Evolutionary conservation across 2,113 vertebrate genomes (phyloP).

Genomic region (Numida meleagris): DNA sequence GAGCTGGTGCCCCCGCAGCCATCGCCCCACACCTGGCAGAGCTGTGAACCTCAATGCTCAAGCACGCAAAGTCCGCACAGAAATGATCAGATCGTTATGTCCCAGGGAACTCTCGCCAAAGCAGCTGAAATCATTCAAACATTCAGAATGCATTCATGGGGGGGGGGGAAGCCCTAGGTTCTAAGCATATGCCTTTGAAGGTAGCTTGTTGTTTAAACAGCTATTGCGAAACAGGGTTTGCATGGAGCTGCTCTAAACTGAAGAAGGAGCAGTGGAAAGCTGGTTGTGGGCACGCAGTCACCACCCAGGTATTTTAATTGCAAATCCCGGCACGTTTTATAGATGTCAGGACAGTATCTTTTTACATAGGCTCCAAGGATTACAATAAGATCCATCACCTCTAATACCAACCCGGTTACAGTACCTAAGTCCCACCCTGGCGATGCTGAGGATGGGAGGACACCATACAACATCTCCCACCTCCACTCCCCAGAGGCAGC

Average conservation of each 20-base stretch:
- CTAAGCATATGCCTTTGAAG: conserved; percentile 70
- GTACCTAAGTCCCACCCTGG: not conserved
- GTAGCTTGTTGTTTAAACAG: conserved; percentile 56
- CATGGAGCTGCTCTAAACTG: not conserved
- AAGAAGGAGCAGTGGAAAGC: not conserved
- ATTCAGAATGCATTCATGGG: not conserved
- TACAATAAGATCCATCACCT: conserved; percentile 47
- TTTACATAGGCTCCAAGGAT: conserved; percentile 25
- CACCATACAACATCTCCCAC: not conserved
- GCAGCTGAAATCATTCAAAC: conserved; percentile 73
- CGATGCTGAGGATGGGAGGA: not conserved
- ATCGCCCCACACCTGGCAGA: not conserved
- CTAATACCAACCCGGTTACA: conserved; percentile 50
- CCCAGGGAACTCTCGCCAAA: conserved; percentile 60
- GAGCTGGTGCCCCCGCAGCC: not conserved
- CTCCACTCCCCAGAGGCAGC: not conserved
- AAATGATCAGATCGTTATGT: conserved; percentile 56
- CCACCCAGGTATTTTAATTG: conserved; percentile 60
- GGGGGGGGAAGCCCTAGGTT: conserved; percentile 9
- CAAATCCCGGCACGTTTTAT: conserved; percentile 63
- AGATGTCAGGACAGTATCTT: conserved; percentile 51
- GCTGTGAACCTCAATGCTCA: not conserved
- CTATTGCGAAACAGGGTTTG: conserved; percentile 55
- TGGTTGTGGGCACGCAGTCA: conserved; percentile 32
- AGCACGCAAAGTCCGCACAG: not conserved